Evolutionary conservation across 2,888 invertebrate species (phyloP).

Genomic region (Gymnocheta viridis): DNA sequence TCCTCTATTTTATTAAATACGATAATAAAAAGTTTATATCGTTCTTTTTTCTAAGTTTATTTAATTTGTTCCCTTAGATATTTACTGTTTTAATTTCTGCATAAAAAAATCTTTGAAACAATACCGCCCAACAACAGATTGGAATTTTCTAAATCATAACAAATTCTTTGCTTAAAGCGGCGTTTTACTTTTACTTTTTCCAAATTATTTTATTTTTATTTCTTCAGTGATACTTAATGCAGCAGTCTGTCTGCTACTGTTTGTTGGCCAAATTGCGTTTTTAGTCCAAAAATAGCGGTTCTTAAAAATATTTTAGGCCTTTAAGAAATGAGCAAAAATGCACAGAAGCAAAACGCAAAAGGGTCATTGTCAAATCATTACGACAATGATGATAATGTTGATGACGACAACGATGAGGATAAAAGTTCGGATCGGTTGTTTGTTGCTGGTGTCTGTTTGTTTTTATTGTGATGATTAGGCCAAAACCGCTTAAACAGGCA

Average conservation of each 20-base stretch:
- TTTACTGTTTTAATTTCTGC: conserved; percentile 28
- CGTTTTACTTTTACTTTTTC: conserved; percentile 56
- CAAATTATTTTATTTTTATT: conserved; percentile 1
- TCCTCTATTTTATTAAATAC: no score
- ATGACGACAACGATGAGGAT: conserved; percentile 26
- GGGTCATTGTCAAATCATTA: conserved; percentile 69
- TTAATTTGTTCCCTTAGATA: conserved; percentile 33
- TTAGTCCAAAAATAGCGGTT: conserved; percentile 66
- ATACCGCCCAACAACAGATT: conserved; percentile 48
- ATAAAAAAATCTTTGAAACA: conserved; percentile 31
- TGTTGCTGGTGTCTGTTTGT: not conserved
- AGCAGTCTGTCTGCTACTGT: conserved; percentile 35
- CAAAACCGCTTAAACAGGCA: conserved; percentile 61
- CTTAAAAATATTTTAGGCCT: conserved; percentile 56
- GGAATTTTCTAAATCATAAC: conserved; percentile 65
- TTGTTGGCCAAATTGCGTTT: conserved; percentile 45
- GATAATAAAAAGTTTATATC: no score
- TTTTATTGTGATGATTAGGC: conserved; percentile 64
- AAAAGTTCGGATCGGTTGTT: conserved; percentile 24
- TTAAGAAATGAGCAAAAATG: conserved; percentile 1
- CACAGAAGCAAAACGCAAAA: conserved; percentile 27
- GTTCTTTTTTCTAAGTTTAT: not conserved
- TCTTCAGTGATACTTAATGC: not conserved
- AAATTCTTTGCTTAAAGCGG: conserved; percentile 56
- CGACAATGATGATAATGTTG: conserved; percentile 29